A percentile compares a stretch with the other conserved stretches of the same genome.
Conservation (phyloP, 2,113 vertebrate species). For the Lonchura striata region DNA sequence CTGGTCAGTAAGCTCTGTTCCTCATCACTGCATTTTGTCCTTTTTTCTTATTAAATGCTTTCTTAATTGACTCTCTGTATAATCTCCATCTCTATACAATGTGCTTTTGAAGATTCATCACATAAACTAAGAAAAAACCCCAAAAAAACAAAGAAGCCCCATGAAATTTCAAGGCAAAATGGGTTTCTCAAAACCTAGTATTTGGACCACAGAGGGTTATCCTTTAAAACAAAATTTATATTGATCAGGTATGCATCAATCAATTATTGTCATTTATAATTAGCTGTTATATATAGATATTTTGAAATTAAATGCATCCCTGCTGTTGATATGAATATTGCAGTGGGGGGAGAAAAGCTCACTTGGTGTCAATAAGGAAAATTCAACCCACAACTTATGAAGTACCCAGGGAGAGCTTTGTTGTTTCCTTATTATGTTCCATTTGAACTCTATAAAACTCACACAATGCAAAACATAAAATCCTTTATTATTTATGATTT, state of each 20-base stretch:
- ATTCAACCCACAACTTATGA: neutral
- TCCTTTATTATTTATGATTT: slow-evolving; percentile 54
- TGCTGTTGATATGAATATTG: neutral
- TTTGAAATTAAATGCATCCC: neutral
- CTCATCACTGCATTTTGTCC: neutral
- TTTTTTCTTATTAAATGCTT: neutral
- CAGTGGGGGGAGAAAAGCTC: neutral
- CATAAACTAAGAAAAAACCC: neutral
- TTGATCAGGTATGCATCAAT: neutral
- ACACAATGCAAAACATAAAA: slow-evolving; percentile 50
- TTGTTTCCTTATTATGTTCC: slow-evolving; percentile 48
- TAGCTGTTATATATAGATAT: slow-evolving; percentile 3
- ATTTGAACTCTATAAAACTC: slow-evolving; percentile 46
- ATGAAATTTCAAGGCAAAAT: neutral
- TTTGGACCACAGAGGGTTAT: neutral
- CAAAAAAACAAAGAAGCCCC: too few relatives aligned
- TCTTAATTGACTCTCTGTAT: neutral
- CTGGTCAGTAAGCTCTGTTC: accelerated
- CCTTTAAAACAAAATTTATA: neutral
- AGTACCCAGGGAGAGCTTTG: slow-evolving; percentile 39
- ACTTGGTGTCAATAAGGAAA: neutral
- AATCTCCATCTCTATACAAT: neutral
- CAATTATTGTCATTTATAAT: neutral
- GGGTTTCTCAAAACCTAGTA: neutral
- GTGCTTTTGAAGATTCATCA: neutral